phyloP scores from a whole-genome alignment of 2,797 vertebrate species.

The Gastrophryne carolinensis region DNA sequence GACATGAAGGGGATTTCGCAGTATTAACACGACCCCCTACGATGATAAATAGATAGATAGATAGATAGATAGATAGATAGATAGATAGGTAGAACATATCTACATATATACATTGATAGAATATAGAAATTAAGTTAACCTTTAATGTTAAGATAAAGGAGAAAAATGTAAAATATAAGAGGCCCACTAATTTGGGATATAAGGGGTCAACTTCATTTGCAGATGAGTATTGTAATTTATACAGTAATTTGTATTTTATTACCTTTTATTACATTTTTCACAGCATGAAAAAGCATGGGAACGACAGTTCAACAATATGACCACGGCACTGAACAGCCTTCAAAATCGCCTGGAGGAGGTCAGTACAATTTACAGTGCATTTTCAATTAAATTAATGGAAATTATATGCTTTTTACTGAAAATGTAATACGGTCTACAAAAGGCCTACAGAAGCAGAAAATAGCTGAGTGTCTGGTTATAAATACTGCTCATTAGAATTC shows the following conservation, averaged over 20 bases:
- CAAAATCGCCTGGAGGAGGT: conserved; percentile 51
- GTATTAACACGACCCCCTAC: no score
- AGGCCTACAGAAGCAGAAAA: conserved; percentile 33
- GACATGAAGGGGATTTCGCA: no score
- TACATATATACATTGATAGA: neutral
- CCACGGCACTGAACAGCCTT: conserved; percentile 57
- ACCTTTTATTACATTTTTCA: conserved; percentile 41
- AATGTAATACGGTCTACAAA: conserved; percentile 33
- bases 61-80: neutral
- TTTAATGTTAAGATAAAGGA: neutral
- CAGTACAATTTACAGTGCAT: conserved; percentile 47
- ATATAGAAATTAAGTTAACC: neutral
- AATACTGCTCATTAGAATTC: conserved; percentile 41
- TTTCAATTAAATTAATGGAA: conserved; percentile 49
- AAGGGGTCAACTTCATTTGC: conserved; percentile 36
- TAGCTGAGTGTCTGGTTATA: conserved; percentile 34
- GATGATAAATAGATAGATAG: neutral
- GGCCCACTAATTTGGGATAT: neutral
- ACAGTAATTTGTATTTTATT: conserved; percentile 39
- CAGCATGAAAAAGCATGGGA: conserved; percentile 45
- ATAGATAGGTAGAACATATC: neutral
- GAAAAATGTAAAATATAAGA: neutral
- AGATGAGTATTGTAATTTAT: conserved; percentile 39
- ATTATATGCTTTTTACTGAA: conserved; percentile 43
- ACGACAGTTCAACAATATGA: conserved; percentile 57